A percentile compares a stretch with the other conserved stretches of the same genome.
Conservation (phyloP, 2,113 vertebrate genomes). For the Dromiciops gliroides region DNA sequence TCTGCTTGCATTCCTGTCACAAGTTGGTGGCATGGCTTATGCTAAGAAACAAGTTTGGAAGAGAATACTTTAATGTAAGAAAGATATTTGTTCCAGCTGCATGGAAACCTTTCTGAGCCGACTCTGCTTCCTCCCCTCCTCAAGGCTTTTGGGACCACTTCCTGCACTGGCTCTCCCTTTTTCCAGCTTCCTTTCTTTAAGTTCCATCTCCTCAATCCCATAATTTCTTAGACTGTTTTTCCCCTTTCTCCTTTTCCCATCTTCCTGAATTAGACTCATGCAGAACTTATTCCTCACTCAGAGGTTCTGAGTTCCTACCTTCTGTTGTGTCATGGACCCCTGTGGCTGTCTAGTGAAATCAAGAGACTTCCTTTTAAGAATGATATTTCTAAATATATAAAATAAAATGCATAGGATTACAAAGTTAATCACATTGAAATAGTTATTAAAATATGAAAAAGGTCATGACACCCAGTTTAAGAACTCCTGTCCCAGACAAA, state of each 20-base stretch:
- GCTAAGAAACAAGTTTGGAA: not conserved
- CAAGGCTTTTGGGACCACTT: not conserved
- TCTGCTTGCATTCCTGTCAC: not conserved
- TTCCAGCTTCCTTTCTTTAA: not conserved
- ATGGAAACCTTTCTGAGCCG: not conserved
- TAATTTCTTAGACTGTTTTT: not conserved
- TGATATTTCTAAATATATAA: not conserved
- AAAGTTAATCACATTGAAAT: not conserved
- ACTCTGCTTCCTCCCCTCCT: not conserved
- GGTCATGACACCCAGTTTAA: not conserved
- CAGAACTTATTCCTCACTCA: not conserved
- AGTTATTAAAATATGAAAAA: not conserved
- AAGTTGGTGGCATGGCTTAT: not conserved
- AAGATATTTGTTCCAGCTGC: not conserved
- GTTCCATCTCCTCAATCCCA: not conserved
- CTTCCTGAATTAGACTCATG: not conserved
- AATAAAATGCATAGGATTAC: not conserved
- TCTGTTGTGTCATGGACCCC: not conserved
- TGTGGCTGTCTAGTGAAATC: not conserved
- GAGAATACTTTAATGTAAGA: not conserved
- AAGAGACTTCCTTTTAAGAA: not conserved
- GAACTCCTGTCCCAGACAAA: not conserved
- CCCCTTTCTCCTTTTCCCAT: not conserved
- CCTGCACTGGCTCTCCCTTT: not conserved
- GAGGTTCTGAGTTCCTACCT: not conserved